Evolutionary conservation across 1,140 invertebrate species (phyloP), one percentile per base, ranked within the genome.

Genomic region (Cyclina sinensis): DNA sequence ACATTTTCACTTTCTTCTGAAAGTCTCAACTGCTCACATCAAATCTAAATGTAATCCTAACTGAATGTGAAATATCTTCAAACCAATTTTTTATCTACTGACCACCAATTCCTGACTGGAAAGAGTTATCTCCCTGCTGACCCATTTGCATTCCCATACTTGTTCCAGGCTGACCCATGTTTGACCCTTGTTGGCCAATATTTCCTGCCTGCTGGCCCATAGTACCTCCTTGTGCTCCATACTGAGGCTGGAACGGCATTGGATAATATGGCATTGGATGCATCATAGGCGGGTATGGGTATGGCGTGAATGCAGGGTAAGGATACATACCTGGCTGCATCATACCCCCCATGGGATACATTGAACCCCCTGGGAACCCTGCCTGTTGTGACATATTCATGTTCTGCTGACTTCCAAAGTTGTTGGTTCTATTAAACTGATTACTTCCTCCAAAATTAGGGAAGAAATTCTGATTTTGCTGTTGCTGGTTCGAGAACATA

Each of bases 221-320:
- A 32, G 14, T 86, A 14, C 12, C 57, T 32, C 54, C 74, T 30
- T 87, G 85, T 21, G 27, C 76, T 51, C 85, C 85, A 87, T 87
- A 87, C 62, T 87, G 85, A 39, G 85, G 74, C 27, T 87, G 85
- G 43, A 87, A 87, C 9, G 85, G 85, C 85, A 87, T 80, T 30
- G 85, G 85, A 80, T 87, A 87, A 59, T 87, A 87, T 62, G 85
- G 85, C 85, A 87, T 87, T 12, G 85, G 85, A 9, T 48, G 21
- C 83, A 86, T 86, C 83, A 86, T 86, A 1, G 85, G 59, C 0
- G 85, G n/a, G 27, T 87, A 87, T 37, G 85, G 85, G 46, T 87
- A 87, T 12, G 85, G 54, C 0, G 85, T 35, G 30, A 87, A 87
- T 35, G 74, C 27, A n/a, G 85, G 51, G 35, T 87, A 87, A 14